phyloP scores from a whole-genome alignment of 2,113 vertebrate genomes.

The Passerina amoena region DNA sequence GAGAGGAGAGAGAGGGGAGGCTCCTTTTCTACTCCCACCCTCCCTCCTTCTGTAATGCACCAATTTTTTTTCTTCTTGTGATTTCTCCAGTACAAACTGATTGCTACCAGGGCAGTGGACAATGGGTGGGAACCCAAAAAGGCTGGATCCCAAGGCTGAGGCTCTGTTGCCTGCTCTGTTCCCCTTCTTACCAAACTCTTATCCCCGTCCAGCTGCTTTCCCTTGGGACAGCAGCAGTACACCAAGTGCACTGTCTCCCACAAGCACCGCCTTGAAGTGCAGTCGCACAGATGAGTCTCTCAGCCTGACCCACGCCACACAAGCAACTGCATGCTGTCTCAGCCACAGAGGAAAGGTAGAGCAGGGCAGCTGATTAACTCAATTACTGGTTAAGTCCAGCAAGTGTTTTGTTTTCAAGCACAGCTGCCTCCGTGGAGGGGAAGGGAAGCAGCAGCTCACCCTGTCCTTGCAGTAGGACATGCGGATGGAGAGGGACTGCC shows the following conservation, averaged over 20 bases:
- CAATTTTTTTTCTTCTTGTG: not conserved
- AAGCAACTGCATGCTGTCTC: rapidly evolving
- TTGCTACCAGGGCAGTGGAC: not conserved
- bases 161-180: not conserved
- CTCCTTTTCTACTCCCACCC: not conserved
- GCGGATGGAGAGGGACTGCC: rapidly evolving
- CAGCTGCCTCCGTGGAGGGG: not conserved
- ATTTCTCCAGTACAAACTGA: not conserved
- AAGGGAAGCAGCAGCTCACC: not conserved
- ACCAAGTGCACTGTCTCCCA: not conserved
- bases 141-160: not conserved
- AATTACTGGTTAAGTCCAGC: not conserved
- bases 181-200: not conserved
- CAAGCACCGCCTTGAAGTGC: rapidly evolving
- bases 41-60: not conserved
- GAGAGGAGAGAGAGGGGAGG: not conserved
- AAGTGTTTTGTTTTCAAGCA: not conserved
- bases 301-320: rapidly evolving
- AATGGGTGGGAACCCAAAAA: not conserved
- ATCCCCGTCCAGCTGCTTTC: rapidly evolving
- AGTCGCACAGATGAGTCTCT: not conserved
- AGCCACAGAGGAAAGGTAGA: not conserved
- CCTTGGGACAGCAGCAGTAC: not conserved
- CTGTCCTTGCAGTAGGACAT: not conserved
- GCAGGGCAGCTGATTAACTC: not conserved